Base-by-base conservation (phyloP, 2,797 vertebrate species). In the Myripristis murdjan region DNA sequence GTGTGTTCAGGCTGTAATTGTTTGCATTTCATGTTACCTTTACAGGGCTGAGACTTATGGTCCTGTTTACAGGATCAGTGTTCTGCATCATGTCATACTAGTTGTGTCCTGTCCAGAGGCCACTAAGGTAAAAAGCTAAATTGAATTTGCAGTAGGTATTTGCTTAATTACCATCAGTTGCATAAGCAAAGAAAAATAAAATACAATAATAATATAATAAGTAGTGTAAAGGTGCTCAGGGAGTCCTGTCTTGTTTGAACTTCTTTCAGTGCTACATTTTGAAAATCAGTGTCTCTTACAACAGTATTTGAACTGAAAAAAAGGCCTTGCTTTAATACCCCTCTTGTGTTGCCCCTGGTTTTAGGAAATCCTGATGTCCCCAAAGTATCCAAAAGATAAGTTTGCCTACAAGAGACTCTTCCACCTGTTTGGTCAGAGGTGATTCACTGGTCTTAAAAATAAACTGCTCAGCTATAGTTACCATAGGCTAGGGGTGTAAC, bases 291-390 rank as follows among this genome's bases (percentile, higher is more conserved):
- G 15, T 12, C 15, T 52, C 6, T 28, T 14, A 33, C 7, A 16
- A 55, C 5, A 33, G 55, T n/a, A 10, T 18, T 10, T 7, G 5
- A 33, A 33, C n/a, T 16, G 37, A 7, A 31, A 20, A n/a, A 1
- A 31, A 31, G 4, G 31, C 28, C 28, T 31, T 31, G 28, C 31
- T 31, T 31, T 35, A 20, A 4, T 33, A 3, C 5, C 2, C 0
- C 0, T 26, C 23, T 57, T 58, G 11, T n/a, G 6, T 48, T 75
- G 6, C 4, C 33, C 53, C 9, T 83, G 14, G 4, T 74, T 81
- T 68, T 84, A 98, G 97, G 95, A 96, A 78, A 87, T 96, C 83
- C 78, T 99, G 91, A 97, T 96, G 96, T 97, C 96, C 7, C 63
- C 96, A 47, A 95, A 97, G 77, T 96, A 97, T 78, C 90, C 88